Evolutionary conservation across 1,140 invertebrate genomes (phyloP).

Genomic region (Drosophila nebulosa): DNA sequence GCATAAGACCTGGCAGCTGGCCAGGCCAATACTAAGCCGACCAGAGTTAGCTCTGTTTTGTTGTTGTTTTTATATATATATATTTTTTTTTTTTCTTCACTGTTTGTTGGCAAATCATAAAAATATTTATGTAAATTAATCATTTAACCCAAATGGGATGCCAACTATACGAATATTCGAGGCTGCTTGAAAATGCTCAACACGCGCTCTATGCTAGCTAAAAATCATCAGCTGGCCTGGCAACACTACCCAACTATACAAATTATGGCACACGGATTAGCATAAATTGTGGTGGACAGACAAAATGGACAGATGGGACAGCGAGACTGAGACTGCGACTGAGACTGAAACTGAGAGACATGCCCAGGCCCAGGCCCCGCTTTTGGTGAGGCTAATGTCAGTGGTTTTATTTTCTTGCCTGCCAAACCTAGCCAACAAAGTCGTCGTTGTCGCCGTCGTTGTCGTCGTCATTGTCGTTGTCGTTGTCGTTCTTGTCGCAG

Average conservation of each 20-base stretch:
- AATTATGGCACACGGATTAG: constrained; percentile 72
- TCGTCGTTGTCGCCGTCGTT: neutral
- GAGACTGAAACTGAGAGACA: neutral
- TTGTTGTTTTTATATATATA: neutral
- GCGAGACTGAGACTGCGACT: neutral
- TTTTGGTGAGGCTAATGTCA: constrained; percentile 17
- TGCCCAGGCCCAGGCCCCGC: constrained; percentile 8
- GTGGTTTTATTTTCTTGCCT: constrained; percentile 66
- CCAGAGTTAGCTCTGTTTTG: neutral
- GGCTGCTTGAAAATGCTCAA: constrained; percentile 70
- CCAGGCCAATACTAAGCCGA: constrained; percentile 20
- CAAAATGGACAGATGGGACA: constrained; percentile 5
- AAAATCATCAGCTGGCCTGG: constrained; percentile 43
- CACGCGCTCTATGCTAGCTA: constrained; percentile 58
- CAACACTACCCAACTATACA: constrained; percentile 45
- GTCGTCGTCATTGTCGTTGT: neutral
- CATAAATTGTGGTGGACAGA: constrained; percentile 59
- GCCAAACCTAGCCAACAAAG: constrained; percentile 22
- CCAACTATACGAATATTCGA: constrained; percentile 39
- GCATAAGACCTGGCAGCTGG: constrained; percentile 64
- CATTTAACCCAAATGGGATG: constrained; percentile 76
- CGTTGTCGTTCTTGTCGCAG: too few relatives aligned
- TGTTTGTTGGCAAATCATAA: constrained; percentile 73
- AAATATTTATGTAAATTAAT: constrained; percentile 80
- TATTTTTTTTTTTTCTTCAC: constrained; percentile 9